A percentile compares a stretch with the other conserved stretches of the same genome.
phyloP scores from a whole-genome alignment of 2,888 invertebrate species.

The Tricholauxania praeusta region DNA sequence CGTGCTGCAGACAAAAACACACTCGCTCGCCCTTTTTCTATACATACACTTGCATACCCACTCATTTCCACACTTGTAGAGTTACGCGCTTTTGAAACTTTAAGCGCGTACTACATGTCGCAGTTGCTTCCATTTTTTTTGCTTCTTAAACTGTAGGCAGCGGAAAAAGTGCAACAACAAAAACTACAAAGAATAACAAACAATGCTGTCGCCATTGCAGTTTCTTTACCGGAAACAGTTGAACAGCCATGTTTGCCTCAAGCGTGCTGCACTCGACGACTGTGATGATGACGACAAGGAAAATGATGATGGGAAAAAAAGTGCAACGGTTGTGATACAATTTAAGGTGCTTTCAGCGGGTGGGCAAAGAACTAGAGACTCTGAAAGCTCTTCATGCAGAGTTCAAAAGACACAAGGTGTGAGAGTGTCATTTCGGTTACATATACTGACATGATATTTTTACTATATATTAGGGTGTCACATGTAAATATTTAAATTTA shows the following conservation, averaged over 20 bases:
- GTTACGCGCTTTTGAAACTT: slow-evolving; percentile 23
- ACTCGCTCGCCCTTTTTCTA: too few species aligned
- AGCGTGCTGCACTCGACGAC: slow-evolving; percentile 19
- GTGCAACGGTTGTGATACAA: neutral
- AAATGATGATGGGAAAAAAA: neutral
- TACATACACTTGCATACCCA: neutral
- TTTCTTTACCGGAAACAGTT: slow-evolving; percentile 24
- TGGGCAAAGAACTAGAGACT: too few species aligned
- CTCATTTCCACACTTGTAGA: neutral
- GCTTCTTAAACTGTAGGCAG: too few species aligned
- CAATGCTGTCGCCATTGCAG: neutral
- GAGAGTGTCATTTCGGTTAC: neutral
- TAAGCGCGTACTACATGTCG: slow-evolving; percentile 12
- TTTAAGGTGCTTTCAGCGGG: too few species aligned
- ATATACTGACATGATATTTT: too few species aligned
- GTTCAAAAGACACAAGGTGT: slow-evolving; percentile 6
- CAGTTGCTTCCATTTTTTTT: neutral
- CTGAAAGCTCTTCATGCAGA: neutral
- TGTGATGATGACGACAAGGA: neutral
- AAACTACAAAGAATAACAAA: neutral
- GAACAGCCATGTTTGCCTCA: slow-evolving; percentile 19
- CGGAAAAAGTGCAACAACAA: slow-evolving; percentile 7
- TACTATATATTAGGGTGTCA: too few species aligned
- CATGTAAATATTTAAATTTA: too few species aligned
- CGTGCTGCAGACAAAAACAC: neutral